Evolutionary conservation across 2,888 invertebrate species (phyloP).

Genomic region (Calephelis perditalis): DNA sequence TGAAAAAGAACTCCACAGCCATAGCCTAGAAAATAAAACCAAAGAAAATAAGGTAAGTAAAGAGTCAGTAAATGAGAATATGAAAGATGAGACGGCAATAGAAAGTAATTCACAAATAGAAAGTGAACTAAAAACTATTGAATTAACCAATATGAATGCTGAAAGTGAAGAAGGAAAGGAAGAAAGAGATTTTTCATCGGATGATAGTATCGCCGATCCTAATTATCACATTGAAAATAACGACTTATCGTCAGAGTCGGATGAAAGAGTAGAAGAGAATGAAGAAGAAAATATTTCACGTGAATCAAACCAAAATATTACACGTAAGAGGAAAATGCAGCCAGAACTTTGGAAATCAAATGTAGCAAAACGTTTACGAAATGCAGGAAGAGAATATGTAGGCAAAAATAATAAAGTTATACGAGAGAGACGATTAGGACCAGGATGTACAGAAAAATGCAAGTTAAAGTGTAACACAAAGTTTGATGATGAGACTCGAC

Average conservation of each 20-base stretch:
- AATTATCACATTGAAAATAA: slow-evolving; percentile 21
- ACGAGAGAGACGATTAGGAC: slow-evolving; percentile 20
- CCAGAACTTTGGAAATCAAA: slow-evolving; percentile 21
- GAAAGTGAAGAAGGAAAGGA: slow-evolving; percentile 19
- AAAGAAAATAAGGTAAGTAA: slow-evolving; percentile 16
- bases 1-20: slow-evolving; percentile 14
- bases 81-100: slow-evolving; percentile 16
- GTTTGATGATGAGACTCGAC: slow-evolving; percentile 20
- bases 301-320: slow-evolving; percentile 18
- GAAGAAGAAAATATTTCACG: slow-evolving; percentile 17
- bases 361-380: slow-evolving; percentile 22
- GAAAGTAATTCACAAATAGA: slow-evolving; percentile 18
- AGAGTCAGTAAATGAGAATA: slow-evolving; percentile 19
- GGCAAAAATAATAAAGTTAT: slow-evolving; percentile 21
- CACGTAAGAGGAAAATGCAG: slow-evolving; percentile 15
- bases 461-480: slow-evolving; percentile 19
- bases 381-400: slow-evolving; percentile 20
- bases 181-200: slow-evolving; percentile 23
- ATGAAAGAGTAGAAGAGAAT: slow-evolving; percentile 18
- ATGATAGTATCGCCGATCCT: slow-evolving; percentile 21
- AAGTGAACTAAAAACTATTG: slow-evolving; percentile 15
- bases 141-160: slow-evolving; percentile 19
- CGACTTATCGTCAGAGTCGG: slow-evolving; percentile 15
- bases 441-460: slow-evolving; percentile 21
- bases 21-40: slow-evolving; percentile 18